Evolutionary conservation across 2,888 invertebrate species (phyloP), one percentile per base, ranked within the genome.

Genomic region (Pandemis corylana): DNA sequence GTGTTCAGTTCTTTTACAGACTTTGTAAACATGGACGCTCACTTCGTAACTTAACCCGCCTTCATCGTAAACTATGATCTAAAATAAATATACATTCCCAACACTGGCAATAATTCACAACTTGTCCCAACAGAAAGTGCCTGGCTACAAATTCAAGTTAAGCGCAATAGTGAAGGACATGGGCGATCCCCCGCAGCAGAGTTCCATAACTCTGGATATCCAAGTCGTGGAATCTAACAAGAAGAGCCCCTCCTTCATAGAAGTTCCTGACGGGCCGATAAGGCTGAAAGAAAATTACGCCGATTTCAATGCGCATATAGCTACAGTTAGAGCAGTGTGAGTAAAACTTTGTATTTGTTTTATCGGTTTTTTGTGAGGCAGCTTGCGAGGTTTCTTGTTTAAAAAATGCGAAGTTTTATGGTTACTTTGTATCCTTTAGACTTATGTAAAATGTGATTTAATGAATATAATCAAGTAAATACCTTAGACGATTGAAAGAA

Each of bases 171-270:
- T 98, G n/a, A 95, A 95, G 80, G 98, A 98, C 90, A 96, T 96
- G 87, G 98, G 98, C 0, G 89, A 90, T 28, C 95, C 93, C 12
- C 94, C 96, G 9, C 96, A 96, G 82, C 95, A 95, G 83, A 96
- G 96, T 78, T 95, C 96, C 70, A 98, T 97, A 77, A 96, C 96
- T 85, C 95, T 99, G 77, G 96, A 97, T 80, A 97, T 99, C 79
- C 96, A 96, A 78, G 97, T 99, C 44, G 97, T 98, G 7, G 97
- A 97, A 84, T 97, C 97, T n/a, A 97, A 97, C 88, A 97, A 97
- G 93, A 98, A 97, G 89, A 97, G 97, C 78, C 98, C 97, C 51
- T 95, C 95, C 65, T 97, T 98, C 84, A 95, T 95, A 69, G 93
- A 95, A 78, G 94, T 95, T 77, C 95, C 95, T n/a, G 84, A 90